These are phyloP conservation scores for Coendou prehensilis DNA, from an alignment of 2,797 vertebrate genomes.

Conservation along the genomic window DNA sequence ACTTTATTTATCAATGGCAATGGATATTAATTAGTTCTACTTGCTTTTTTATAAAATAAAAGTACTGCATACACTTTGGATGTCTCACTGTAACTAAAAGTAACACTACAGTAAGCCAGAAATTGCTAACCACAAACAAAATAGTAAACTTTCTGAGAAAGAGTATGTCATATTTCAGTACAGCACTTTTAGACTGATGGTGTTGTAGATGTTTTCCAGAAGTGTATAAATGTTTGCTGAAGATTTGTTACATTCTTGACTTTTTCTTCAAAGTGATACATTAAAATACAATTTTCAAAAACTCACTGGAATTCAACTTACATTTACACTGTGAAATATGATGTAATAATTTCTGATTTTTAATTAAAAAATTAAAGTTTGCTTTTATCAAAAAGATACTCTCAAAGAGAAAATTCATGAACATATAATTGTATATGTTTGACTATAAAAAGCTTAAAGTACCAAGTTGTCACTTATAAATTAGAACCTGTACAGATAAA, in stretches of 20 bases:
- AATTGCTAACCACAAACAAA: background rate
- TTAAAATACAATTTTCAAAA: background rate
- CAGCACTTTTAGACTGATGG: background rate
- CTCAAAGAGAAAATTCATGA: background rate
- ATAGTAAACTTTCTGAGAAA: background rate
- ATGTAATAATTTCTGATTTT: conserved; percentile 4
- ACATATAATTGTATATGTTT: background rate
- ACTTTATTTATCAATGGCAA: background rate
- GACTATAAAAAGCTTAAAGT: conserved; percentile 52
- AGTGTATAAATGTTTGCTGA: background rate
- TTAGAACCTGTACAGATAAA: conserved; percentile 11
- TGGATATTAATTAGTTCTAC: background rate
- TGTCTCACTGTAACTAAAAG: background rate
- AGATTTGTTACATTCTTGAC: background rate
- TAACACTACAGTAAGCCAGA: background rate
- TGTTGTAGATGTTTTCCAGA: background rate
- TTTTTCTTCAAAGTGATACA: background rate
- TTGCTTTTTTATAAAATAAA: background rate
- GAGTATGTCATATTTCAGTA: background rate
- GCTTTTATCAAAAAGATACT: background rate
- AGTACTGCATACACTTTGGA: background rate
- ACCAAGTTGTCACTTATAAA: conserved; percentile 38
- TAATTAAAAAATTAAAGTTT: conserved; percentile 31
- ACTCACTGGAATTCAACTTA: background rate
- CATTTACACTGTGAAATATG: background rate